A percentile compares a stretch with the other conserved stretches of the same genome.
phyloP scores from a whole-genome alignment of 1,140 invertebrate species.

The Caenorhabditis latens region DNA sequence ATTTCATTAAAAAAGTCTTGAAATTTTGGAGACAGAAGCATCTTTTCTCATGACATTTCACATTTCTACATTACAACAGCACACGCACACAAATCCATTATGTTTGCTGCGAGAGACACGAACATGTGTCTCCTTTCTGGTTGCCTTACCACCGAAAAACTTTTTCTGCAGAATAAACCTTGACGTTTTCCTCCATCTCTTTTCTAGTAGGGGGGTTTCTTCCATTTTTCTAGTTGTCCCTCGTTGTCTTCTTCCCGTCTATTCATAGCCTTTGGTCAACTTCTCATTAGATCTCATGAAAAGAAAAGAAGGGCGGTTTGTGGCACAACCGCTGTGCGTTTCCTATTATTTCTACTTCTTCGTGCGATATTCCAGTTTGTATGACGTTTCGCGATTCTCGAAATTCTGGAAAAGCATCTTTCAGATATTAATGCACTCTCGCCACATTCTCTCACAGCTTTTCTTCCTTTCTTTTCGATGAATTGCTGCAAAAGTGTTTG shows the following conservation, averaged over 20 bases:
- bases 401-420: not conserved
- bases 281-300: slow-evolving; percentile 55
- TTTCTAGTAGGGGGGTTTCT: not conserved
- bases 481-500: slow-evolving; percentile 1
- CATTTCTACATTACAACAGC: not conserved
- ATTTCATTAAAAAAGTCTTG: too few species aligned
- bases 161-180: slow-evolving; percentile 39
- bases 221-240: slow-evolving; percentile 20
- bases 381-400: not conserved
- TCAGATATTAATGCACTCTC: slow-evolving; percentile 24
- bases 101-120: slow-evolving; percentile 9
- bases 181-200: not conserved
- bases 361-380: slow-evolving; percentile 34
- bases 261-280: slow-evolving; percentile 47
- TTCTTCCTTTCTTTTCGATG: not conserved
- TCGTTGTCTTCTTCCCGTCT: not conserved
- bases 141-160: not conserved
- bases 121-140: slow-evolving; percentile 19
- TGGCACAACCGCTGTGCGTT: slow-evolving; percentile 1
- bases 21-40: too few species aligned
- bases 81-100: slow-evolving; percentile 48
- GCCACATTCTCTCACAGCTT: not conserved
- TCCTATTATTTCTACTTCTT: slow-evolving; percentile 35
- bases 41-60: too few species aligned
- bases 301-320: slow-evolving; percentile 7